These are phyloP conservation scores for Malurus alboscapulatus DNA, from an alignment of 2,113 vertebrate species.

Conservation along the genomic window DNA sequence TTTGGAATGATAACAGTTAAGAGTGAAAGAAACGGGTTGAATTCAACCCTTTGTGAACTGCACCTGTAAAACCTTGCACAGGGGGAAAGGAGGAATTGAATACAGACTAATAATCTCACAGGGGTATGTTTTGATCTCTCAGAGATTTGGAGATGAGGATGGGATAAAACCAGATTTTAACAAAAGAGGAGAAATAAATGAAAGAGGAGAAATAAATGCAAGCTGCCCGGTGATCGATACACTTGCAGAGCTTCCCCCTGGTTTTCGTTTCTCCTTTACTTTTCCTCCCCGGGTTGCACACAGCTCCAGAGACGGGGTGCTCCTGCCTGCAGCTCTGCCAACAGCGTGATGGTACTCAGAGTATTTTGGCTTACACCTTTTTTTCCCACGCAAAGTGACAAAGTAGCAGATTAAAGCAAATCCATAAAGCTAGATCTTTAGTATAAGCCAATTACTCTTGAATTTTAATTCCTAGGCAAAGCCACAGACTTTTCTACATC, in stretches of 20 bases:
- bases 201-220: background rate
- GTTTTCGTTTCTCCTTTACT: constrained; percentile 2
- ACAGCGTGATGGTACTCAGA: constrained; percentile 47
- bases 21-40: background rate
- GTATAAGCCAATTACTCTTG: constrained; percentile 42
- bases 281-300: background rate
- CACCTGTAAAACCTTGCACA: background rate
- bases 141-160: background rate
- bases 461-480: constrained; percentile 40
- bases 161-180: background rate
- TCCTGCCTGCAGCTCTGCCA: constrained; percentile 55
- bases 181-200: background rate
- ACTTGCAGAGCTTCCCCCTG: background rate
- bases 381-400: constrained; percentile 59
- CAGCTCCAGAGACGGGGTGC: background rate
- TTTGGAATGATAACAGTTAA: background rate
- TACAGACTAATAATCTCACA: background rate
- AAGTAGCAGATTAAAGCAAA: constrained; percentile 65
- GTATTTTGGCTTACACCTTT: constrained; percentile 65
- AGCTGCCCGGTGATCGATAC: rapidly evolving
- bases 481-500: background rate
- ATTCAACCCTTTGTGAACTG: background rate
- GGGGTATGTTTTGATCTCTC: background rate
- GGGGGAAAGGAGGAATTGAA: background rate
- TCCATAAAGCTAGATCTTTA: constrained; percentile 48